A percentile compares a stretch with the other conserved stretches of the same genome.
Conservation (phyloP, 37 sponge, comb jelly and placozoan species). For the Cladorhizidae sp. region DNA sequence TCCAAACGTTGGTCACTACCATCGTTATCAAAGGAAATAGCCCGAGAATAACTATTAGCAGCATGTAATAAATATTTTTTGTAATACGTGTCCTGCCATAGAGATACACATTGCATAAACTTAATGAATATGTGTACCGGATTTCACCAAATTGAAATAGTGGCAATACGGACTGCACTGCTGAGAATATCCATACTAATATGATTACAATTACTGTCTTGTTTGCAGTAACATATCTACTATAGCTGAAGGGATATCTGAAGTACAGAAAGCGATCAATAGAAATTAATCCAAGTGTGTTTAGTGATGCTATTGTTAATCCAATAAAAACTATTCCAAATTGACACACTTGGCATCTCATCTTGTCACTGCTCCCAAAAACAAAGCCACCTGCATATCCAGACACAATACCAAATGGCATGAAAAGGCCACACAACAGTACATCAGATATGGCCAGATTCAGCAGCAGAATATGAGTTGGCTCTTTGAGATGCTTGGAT, state of each 20-base stretch:
- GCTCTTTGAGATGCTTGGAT: conserved; percentile 28
- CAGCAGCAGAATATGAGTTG: conserved; percentile 46
- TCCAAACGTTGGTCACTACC: conserved; percentile 30
- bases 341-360: conserved; percentile 41
- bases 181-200: conserved; percentile 19
- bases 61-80: conserved; percentile 39
- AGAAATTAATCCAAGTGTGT: conserved; percentile 41
- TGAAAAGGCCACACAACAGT: conserved; percentile 1
- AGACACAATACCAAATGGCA: conserved; percentile 19
- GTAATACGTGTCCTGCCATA: conserved; percentile 4
- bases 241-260: conserved; percentile 35
- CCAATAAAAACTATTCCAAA: conserved; percentile 9
- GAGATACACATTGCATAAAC: conserved; percentile 1
- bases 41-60: conserved; percentile 21
- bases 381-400: conserved; percentile 10
- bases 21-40: conserved; percentile 45
- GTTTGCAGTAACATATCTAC: neutral
- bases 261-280: conserved; percentile 49
- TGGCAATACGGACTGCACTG: conserved; percentile 22
- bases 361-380: conserved; percentile 28
- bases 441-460: conserved; percentile 38
- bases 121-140: conserved; percentile 27
- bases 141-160: conserved; percentile 55
- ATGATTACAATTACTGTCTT: neutral
- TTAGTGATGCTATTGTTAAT: conserved; percentile 13